Conservation (phyloP, 2,113 vertebrate genomes). For the Pipa parva region DNA sequence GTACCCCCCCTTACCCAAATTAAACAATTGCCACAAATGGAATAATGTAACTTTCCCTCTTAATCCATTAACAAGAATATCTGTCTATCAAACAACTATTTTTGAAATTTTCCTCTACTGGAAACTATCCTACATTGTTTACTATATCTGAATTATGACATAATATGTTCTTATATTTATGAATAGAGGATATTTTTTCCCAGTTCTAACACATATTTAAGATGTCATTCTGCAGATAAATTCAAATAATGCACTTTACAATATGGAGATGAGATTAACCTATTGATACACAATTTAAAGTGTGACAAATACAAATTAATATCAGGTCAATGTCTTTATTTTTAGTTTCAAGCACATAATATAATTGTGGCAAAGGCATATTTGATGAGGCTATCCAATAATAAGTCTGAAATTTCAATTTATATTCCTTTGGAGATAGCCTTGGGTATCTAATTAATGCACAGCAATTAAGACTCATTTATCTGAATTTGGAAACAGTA, state of each 20-base stretch:
- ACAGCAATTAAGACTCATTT: constrained; percentile 56
- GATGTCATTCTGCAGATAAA: constrained; percentile 16
- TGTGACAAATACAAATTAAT: constrained; percentile 39
- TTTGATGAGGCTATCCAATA: constrained; percentile 44
- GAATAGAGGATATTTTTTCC: too few species aligned
- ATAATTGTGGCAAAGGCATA: constrained; percentile 37
- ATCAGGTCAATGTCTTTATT: constrained; percentile 37
- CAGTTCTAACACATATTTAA: too few species aligned
- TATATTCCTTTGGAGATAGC: constrained; percentile 59
- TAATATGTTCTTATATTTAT: too few species aligned
- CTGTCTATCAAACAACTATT: too few species aligned
- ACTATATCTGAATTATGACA: too few species aligned
- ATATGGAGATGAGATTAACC: constrained; percentile 42
- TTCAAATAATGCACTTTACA: constrained; percentile 20
- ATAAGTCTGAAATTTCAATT: constrained; percentile 53
- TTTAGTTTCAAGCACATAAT: constrained; percentile 24
- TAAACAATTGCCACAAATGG: not conserved
- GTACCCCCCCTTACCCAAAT: constrained; percentile 34
- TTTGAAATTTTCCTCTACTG: too few species aligned
- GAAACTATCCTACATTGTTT: too few species aligned
- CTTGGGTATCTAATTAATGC: constrained; percentile 54
- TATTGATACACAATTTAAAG: constrained; percentile 42
- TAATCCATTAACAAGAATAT: too few species aligned
- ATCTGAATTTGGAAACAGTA: constrained; percentile 49
- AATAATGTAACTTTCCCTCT: not conserved